A percentile compares a stretch with the other conserved stretches of the same genome.
phyloP scores from a whole-genome alignment of 2,888 invertebrate genomes.

The Leucophenga montana region DNA sequence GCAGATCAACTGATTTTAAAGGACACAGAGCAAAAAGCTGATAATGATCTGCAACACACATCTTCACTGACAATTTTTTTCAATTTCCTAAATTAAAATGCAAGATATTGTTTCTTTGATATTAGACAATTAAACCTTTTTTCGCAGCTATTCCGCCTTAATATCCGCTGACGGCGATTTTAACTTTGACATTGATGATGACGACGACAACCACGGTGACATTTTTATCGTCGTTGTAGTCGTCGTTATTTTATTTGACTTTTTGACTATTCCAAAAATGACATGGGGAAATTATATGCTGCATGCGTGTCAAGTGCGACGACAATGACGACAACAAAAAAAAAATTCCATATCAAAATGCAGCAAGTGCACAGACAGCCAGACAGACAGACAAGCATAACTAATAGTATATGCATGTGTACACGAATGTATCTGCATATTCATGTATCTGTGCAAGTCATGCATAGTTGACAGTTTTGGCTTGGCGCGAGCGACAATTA shows the following conservation, averaged over 20 bases:
- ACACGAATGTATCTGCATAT: too few species aligned
- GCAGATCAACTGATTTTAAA: too few species aligned
- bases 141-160: neutral
- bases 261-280: slow-evolving; percentile 11
- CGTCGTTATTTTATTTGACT: neutral
- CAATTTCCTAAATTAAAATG: too few species aligned
- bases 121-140: too few species aligned
- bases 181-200: neutral
- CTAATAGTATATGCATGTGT: slow-evolving; percentile 10
- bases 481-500: slow-evolving; percentile 53
- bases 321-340: neutral
- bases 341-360: slow-evolving; percentile 36
- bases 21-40: too few species aligned
- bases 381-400: too few species aligned
- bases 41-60: too few species aligned
- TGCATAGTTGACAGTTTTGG: slow-evolving; percentile 23
- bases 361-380: too few species aligned
- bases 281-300: slow-evolving; percentile 53
- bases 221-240: neutral
- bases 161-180: neutral
- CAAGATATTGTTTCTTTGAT: too few species aligned
- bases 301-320: slow-evolving; percentile 65
- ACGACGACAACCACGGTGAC: neutral
- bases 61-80: too few species aligned
- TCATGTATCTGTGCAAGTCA: neutral